Evolutionary conservation across 1,140 invertebrate genomes (phyloP), one percentile per base, ranked within the genome.

Genomic region (Probaryconus sp.): DNA sequence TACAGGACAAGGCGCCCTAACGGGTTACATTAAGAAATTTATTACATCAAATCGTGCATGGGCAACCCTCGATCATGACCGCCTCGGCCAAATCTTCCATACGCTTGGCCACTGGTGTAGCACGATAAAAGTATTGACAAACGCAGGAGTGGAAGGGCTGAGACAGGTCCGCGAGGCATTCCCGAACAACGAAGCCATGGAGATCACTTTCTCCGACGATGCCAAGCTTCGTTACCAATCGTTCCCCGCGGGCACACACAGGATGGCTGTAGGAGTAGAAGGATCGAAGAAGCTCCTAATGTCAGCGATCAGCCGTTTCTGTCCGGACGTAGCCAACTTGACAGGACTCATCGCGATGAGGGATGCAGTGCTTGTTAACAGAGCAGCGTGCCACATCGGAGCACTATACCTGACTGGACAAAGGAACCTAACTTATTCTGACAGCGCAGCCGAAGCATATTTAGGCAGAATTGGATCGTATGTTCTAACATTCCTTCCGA

Each of bases 241-340:
- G 5, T 2, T 47, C n/a, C 24, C 43, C 2, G 43, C 43, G 4
- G 43, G 24, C 13, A 47, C 43, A 1, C 43, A 47, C n/a, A 24
- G 43, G 43, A 13, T 14, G 5, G 24, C 13, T 1, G 24, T 47
- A 9, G 43, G 21, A 7, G 26, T 28, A 5, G 43, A 47, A 18
- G 43, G 11, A 6, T 20, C 43, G 1, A 47, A 47, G 10, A 26
- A 21, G 14, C 9, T 47, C 18, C 4, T 47, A 3, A 13, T 28
- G 24, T 9, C 4, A 1, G 13, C 2, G 7, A 10, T n/a, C 2
- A 9, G 3, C 4, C 13, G 3, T 3, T 2, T 28, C 2, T 47
- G 43, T 16, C 43, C 20, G n/a, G 24, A 21, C 13, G 43, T 28
- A 2, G 4, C 16, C 1, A 17, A 28, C 24, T 20, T 47, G 7